Base-by-base conservation (phyloP, 2,113 vertebrate species). In the Chiloscyllium plagiosum region DNA sequence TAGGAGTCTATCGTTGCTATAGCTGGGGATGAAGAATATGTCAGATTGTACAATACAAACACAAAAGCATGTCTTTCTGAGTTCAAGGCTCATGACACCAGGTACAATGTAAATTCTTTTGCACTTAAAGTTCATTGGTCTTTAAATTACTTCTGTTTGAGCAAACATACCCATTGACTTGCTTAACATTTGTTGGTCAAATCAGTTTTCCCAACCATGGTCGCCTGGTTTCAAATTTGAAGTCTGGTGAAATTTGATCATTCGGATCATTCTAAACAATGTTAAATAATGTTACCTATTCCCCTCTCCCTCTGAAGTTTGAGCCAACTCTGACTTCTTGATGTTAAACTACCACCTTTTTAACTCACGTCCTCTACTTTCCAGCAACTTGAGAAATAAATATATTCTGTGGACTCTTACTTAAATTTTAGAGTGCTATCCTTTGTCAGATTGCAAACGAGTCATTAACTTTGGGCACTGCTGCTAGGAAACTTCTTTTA, bases 21-120 rank as follows among this genome's bases (percentile, higher is more conserved):
- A 78, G 98, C 98, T 93, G 99, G 99, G 96, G 99, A 98, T 95
- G 99, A 99, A 96, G 99, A 99, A 96, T 96, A 96, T 0, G 97
- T 99, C 96, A 97, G 98, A 70, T 96, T 99, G 42, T 99, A 98
- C 97, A 98, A 98, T 96, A 97, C 98, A 52, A 97, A 96, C 37
- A 98, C 98, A 70, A 96, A 97, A 78, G 96, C 96, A 90, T 98
- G 98, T 95, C 95, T 99, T 29, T 98, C 98, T 97, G 98, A 99
- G 97, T 99, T 99, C 96, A 98, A 98, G 97, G 99, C 99, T 96
- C 99, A 99, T 96, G 98, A 99, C 97, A 99, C 98, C 97, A 99
- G 99, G 99, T 99, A 97, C 95, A 90, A 90, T 96, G 0, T 83
- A 85, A 96, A 33, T 56, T 61, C 29, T 92, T 90, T 29, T n/a